These are phyloP conservation scores for Lerista edwardsae DNA, from an alignment of 2,797 vertebrate species.

Conservation along the genomic window DNA sequence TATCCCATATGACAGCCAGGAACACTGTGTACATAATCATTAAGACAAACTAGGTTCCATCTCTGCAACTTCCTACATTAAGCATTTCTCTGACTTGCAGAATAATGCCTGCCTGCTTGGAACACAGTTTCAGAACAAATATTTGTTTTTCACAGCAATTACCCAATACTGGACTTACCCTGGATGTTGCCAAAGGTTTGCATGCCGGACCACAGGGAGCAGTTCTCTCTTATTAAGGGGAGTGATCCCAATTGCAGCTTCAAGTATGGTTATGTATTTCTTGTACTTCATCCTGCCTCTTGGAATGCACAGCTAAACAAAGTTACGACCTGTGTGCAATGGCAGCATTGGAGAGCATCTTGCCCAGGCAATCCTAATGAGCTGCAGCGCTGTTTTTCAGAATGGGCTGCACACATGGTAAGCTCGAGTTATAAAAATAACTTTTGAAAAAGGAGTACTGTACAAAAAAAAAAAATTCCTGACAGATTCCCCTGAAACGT, in stretches of 20 bases:
- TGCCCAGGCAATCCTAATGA: conserved; percentile 41
- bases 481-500: conserved; percentile 72
- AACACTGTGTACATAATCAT: conserved; percentile 18
- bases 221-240: conserved; percentile 94
- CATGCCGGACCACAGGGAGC: conserved; percentile 88
- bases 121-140: conserved; percentile 27
- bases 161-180: conserved; percentile 84
- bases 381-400: conserved; percentile 37
- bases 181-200: conserved; percentile 87
- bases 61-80: neutral
- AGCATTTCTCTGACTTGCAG: neutral
- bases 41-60: conserved; percentile 21
- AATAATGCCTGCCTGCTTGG: neutral
- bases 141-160: conserved; percentile 12
- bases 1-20: conserved; percentile 1
- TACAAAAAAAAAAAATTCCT: conserved; percentile 53
- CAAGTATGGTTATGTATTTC: conserved; percentile 94
- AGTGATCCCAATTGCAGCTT: conserved; percentile 90
- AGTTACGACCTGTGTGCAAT: conserved; percentile 34
- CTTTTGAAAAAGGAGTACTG: neutral
- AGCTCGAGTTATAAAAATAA: conserved; percentile 35
- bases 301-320: conserved; percentile 38
- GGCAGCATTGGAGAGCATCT: conserved; percentile 51
- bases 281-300: conserved; percentile 90
- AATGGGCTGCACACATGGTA: conserved; percentile 13